Evolutionary conservation across 2,888 invertebrate species (phyloP), one percentile per base, ranked within the genome.

Genomic region (Cerastis rubricosa): DNA sequence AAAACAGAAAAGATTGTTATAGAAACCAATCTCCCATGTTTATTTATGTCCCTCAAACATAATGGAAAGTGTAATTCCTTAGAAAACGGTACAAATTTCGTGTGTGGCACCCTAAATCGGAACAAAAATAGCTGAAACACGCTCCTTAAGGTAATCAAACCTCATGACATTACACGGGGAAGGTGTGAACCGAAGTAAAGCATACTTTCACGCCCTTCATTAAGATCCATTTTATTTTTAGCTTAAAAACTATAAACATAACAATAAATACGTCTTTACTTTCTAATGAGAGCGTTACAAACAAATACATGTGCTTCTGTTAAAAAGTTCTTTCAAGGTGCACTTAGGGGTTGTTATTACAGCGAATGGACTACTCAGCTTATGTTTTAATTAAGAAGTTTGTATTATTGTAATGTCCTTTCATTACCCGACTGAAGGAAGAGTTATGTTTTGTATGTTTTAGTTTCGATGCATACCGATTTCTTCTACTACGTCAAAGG

Each of bases 151-250:
- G 94, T 95, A 95, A 95, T 95, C 93, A 94, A 93, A 92, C 88
- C 90, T 91, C 94, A 94, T 91, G 95, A 94, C 95, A 95, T 68
- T 78, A 94, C 95, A 94, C 95, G 94, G 94, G 93, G 89, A 93
- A 95, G 91, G 96, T 96, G 96, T 93, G 93, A 95, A 93, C 89
- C 88, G 94, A 96, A 89, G 92, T 87, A 91, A 93, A 92, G 91
- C 96, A 95, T 85, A 90, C 91, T 87, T 91, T 90, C 89, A 89
- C 91, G 90, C 93, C 93, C 94, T 92, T 92, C 93, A 89, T 92
- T 93, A 90, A 85, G 78, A 79, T 66, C 74, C 72, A 76, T 84
- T 91, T 92, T 94, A 95, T 95, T 95, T 95, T 94, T 94, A 93
- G 92, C 88, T 86, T 88, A 88, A 92, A 92, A 91, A 90, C 90